Conservation (phyloP, 2,113 vertebrate genomes). For the Mus pahari region DNA sequence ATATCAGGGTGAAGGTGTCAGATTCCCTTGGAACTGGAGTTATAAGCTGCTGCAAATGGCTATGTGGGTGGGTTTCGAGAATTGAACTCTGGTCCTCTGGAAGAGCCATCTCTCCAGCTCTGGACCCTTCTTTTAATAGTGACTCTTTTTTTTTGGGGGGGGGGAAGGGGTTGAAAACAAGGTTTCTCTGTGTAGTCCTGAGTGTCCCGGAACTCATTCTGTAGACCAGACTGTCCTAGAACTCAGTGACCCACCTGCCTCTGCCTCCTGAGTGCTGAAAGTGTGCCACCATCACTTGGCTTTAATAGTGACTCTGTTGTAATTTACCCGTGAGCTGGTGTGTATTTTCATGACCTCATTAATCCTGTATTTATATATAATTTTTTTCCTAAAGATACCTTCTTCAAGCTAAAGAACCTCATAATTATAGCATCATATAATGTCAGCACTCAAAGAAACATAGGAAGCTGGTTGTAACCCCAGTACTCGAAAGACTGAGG, state of each 20-base stretch:
- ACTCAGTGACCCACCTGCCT: neutral
- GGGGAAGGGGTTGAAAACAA: no score
- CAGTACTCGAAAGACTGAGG: neutral
- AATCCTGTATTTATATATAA: neutral
- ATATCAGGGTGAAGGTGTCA: neutral
- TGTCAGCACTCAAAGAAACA: neutral
- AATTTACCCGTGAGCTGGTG: neutral
- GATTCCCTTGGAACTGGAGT: neutral
- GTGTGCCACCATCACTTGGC: neutral
- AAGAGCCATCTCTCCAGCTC: neutral
- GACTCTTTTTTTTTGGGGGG: neutral
- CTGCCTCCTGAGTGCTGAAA: neutral
- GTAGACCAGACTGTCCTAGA: neutral
- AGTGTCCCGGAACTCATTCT: neutral
- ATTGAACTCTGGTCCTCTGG: neutral
- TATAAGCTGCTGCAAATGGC: neutral
- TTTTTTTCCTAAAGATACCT: neutral
- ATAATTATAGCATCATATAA: neutral
- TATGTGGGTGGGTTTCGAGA: neutral
- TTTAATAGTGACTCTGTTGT: neutral
- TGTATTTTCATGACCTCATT: neutral
- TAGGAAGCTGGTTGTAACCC: neutral
- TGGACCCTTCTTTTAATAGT: neutral
- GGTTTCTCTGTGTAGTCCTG: neutral
- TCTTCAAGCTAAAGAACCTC: slow-evolving; percentile 23